Base-by-base conservation (phyloP, 2,888 invertebrate species). In the Petrolisthes cinctipes region DNA sequence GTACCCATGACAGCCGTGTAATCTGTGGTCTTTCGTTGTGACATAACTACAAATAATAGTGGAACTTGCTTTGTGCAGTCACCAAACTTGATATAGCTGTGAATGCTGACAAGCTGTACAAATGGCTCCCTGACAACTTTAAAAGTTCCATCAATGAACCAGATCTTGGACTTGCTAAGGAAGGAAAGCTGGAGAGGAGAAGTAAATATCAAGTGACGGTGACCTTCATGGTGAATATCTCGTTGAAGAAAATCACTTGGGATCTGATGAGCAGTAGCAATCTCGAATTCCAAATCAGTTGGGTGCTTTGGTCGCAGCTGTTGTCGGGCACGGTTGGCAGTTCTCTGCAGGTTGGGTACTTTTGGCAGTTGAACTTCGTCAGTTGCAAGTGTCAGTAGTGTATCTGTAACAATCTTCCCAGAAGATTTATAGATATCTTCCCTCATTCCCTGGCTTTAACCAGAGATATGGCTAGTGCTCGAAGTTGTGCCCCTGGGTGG, bases 111-210 rank as follows among this genome's bases (percentile, higher is more conserved):
- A 66, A 85, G 79, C 79, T 79, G 66, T 54, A 78, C 79, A 66
- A 85, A 85, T 73, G 83, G 83, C 73, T 83, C 54, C 61, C 84
- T 57, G 78, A 75, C 84, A 84, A 76, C 75, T 76, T 84, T 75
- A 78, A 84, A 84, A 61, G 84, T 84, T 84, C 84, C 76, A 61
- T 84, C 84, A 61, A 76, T 84, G 61, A 76, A 84, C 84, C 84
- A 84, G 61, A 84, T 76, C 61, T 84, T 84, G 61, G 61, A 75
- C 71, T 76, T 84, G 84, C 76, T 54, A 7, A 75, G 84, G 84
- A 76, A 61, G 51, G 56, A 75, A 71, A 83, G 56, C 57, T 73
- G 83, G 75, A 83, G 51, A 53, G 71, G 83, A 66, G 71, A 73
- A 23, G 75, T 73, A 73, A 83, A 75, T 56, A 83, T 53, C 56